phyloP scores from a whole-genome alignment of 2,888 invertebrate genomes.

The Cistogaster globosa region DNA sequence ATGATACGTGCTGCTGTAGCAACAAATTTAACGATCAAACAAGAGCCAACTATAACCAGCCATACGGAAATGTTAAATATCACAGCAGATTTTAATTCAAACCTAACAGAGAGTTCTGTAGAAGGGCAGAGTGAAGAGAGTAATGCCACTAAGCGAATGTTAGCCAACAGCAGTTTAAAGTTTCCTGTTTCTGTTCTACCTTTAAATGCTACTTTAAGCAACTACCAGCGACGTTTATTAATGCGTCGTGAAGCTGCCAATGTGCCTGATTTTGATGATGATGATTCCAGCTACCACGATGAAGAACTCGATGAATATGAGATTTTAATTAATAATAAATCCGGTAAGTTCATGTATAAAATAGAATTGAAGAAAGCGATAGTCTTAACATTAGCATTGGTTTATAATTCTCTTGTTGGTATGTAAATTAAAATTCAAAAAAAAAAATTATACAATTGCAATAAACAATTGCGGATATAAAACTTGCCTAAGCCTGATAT shows the following conservation, averaged over 20 bases:
- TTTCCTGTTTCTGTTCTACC: slow-evolving; percentile 29
- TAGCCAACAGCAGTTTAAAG: slow-evolving; percentile 44
- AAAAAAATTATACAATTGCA: not conserved
- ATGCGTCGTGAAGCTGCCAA: slow-evolving; percentile 81
- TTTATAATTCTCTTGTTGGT: too few relatives aligned
- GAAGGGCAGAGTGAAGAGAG: not conserved
- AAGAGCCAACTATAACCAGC: slow-evolving; percentile 51
- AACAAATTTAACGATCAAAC: slow-evolving; percentile 66
- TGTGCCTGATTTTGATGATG: slow-evolving; percentile 81
- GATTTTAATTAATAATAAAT: slow-evolving; percentile 81
- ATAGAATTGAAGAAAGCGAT: not conserved
- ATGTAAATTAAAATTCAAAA: not conserved
- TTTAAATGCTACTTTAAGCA: slow-evolving; percentile 58
- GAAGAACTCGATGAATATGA: slow-evolving; percentile 82
- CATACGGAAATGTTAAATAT: slow-evolving; percentile 44
- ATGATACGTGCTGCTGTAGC: slow-evolving; percentile 79
- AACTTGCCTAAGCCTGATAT: too few relatives aligned
- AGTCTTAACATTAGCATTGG: too few relatives aligned
- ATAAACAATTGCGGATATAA: too few relatives aligned
- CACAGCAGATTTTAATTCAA: slow-evolving; percentile 33
- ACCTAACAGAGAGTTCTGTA: slow-evolving; percentile 17
- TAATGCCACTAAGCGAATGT: slow-evolving; percentile 1
- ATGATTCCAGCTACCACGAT: slow-evolving; percentile 81
- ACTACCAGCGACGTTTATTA: slow-evolving; percentile 64
- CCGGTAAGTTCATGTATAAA: slow-evolving; percentile 76